These are phyloP conservation scores for Epizoanthus ramosus DNA, from an alignment of 92 coral and sea anemone species.

Conservation along the genomic window DNA sequence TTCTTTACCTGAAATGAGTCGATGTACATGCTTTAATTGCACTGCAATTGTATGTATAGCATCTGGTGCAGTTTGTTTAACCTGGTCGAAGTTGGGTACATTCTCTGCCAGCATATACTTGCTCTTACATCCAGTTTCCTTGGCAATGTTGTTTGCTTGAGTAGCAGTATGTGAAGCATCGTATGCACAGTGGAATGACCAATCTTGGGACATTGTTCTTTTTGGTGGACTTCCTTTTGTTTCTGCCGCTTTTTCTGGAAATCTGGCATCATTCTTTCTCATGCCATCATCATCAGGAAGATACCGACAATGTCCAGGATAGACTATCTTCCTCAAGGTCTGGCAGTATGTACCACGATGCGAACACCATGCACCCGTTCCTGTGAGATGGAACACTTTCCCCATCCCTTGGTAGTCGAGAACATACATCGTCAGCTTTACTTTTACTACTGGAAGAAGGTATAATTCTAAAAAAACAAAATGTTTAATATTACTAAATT, in stretches of 20 bases:
- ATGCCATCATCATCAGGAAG: background rate
- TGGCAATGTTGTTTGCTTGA: constrained; percentile 13
- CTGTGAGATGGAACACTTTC: constrained; percentile 23
- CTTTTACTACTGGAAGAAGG: too few species aligned
- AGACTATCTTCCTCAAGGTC: background rate
- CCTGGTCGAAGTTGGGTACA: constrained; percentile 27
- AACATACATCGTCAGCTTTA: constrained; percentile 4
- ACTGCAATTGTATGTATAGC: constrained; percentile 57
- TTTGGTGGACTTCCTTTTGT: constrained; percentile 28
- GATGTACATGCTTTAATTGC: constrained; percentile 35
- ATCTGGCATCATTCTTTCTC: background rate
- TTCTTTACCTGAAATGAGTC: constrained; percentile 29
- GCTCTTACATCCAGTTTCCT: constrained; percentile 44
- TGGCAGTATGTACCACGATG: background rate
- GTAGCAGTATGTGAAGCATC: constrained; percentile 14
- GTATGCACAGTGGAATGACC: constrained; percentile 31
- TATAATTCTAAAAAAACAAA: too few species aligned
- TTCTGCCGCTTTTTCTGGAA: background rate
- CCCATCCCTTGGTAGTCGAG: constrained; percentile 43
- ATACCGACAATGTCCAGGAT: background rate
- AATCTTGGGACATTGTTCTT: constrained; percentile 26
- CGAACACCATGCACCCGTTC: constrained; percentile 31
- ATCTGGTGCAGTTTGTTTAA: constrained; percentile 43
- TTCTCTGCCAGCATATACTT: constrained; percentile 33
- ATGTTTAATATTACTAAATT: too few species aligned